Evolutionary conservation across 2,888 invertebrate genomes (phyloP), one percentile per base, ranked within the genome.

Genomic region (Hirudinaria manillensis): DNA sequence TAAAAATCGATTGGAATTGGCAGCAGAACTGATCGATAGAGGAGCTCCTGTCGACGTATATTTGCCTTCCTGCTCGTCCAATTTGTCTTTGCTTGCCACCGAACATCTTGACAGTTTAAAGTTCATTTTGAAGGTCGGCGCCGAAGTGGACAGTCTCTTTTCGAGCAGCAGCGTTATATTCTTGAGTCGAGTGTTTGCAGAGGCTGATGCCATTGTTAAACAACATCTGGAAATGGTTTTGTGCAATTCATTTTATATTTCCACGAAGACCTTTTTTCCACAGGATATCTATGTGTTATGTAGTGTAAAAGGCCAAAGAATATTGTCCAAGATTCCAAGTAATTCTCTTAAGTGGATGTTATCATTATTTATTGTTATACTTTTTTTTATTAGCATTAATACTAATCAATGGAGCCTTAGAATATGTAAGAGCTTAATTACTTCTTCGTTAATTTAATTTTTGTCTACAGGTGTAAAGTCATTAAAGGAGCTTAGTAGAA

Each of bases 11-110:
- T 61, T 61, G 61, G 24, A 24, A 27, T 29, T 61, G 24, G 61
- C 61, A 27, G 7, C 61, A 24, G 61, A 61, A 29, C 61, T 61
- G 7, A 24, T 61, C 19, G 1, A 6, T 19, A 27, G 24, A 27
- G 61, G 61, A 6, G 61, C 29, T 29, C 10, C 10, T 10, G 19
- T 61, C 10, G n/a, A 61, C n/a, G 6, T 61, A 2, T 29, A 13
- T 29, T 24, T 61, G 24, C 61, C 61, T 6, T 2, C 24, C 10
- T 61, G 19, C 10, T 6, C 24, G 10, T 61, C n/a, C 61, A 61
- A 61, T 61, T 61, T 61, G 6, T 61, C 61, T 27, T 29, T 61
- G 61, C 13, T 61, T 61, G 61, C 24, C 61, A 27, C 61, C 10
- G 29, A 29, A 7, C 7, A 27, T 61, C 24, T 27, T 27, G 61